Conservation (phyloP, 2,113 vertebrate genomes). For the Syngnathoides biaculeatus region DNA sequence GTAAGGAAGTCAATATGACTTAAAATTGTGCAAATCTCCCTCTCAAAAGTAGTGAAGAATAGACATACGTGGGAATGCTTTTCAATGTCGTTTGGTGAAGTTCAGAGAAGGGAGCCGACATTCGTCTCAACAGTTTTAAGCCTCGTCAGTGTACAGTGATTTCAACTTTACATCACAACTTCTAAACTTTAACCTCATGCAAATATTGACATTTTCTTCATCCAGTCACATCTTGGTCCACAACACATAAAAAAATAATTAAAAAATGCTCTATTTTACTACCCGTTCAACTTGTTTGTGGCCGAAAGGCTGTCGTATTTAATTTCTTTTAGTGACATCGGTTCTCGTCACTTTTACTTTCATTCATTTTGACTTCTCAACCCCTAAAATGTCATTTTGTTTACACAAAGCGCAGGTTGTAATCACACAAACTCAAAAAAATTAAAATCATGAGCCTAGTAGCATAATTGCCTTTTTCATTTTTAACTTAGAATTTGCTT, state of each 20-base stretch:
- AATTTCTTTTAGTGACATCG: too few relatives aligned
- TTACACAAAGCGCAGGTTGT: too few relatives aligned
- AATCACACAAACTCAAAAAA: too few relatives aligned
- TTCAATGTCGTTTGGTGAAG: neutral
- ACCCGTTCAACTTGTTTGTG: neutral
- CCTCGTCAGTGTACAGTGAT: conserved; percentile 33
- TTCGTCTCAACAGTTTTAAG: conserved; percentile 21
- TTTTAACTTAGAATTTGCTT: too few relatives aligned
- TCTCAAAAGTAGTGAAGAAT: conserved; percentile 39
- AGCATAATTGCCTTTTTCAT: too few relatives aligned
- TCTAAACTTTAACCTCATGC: conserved; percentile 32
- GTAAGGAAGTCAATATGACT: conserved; percentile 77
- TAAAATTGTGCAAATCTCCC: conserved; percentile 43
- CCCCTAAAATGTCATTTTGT: too few relatives aligned
- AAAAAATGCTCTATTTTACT: neutral
- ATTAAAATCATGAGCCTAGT: too few relatives aligned
- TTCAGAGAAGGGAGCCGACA: conserved; percentile 7
- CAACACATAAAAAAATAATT: neutral
- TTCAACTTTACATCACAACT: conserved; percentile 37
- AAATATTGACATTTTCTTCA: conserved; percentile 26
- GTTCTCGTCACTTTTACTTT: too few relatives aligned
- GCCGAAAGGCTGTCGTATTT: too few relatives aligned
- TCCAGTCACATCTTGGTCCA: conserved; percentile 52
- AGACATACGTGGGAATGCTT: conserved; percentile 34
- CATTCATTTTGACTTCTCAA: too few relatives aligned